These are phyloP conservation scores for Asarcornis scutulata DNA, from an alignment of 2,113 vertebrate species.

Conservation along the genomic window DNA sequence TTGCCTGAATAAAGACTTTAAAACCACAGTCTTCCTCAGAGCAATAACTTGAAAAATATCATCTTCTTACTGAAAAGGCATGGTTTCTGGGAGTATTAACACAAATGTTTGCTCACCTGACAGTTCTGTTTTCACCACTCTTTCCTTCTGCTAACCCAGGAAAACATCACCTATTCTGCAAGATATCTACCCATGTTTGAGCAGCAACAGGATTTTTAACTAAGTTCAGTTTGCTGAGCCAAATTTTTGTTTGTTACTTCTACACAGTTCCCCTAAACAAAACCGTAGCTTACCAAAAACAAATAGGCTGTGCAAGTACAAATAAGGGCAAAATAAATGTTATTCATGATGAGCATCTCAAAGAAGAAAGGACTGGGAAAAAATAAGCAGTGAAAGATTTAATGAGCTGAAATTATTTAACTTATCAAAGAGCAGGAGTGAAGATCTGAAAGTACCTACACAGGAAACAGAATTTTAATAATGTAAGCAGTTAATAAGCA, in stretches of 20 bases:
- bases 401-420: conserved; percentile 67
- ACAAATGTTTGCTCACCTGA: not conserved
- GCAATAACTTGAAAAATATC: not conserved
- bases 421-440: conserved; percentile 55
- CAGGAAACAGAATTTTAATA: conserved; percentile 57
- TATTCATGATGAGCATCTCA: not conserved
- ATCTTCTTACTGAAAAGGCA: not conserved
- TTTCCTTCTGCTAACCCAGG: not conserved
- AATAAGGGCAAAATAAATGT: conserved; percentile 31
- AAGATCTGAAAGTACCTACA: conserved; percentile 47
- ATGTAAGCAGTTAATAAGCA: conserved; percentile 51
- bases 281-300: not conserved
- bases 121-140: not conserved
- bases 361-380: not conserved
- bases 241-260: not conserved
- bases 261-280: not conserved
- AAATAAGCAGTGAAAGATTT: conserved; percentile 35
- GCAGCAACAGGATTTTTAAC: not conserved
- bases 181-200: not conserved
- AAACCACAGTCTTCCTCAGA: not conserved
- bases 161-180: not conserved
- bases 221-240: not conserved
- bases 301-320: conserved; percentile 7
- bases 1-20: not conserved
- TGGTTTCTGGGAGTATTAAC: not conserved